Conservation (phyloP, 2,797 vertebrate genomes). For the Pempheris klunzingeri region DNA sequence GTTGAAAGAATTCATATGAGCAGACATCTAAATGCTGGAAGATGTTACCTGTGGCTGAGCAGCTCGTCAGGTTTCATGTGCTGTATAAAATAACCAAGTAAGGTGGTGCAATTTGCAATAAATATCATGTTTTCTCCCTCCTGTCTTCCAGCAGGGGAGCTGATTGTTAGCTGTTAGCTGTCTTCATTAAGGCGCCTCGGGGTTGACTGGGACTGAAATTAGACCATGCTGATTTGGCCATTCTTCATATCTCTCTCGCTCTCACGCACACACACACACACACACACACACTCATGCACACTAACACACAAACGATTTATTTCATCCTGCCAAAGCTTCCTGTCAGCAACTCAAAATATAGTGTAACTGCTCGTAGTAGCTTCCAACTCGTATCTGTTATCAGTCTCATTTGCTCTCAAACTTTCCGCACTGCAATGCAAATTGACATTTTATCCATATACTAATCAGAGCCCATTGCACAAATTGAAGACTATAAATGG, state of each 20-base stretch:
- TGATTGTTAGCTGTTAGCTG: slow-evolving; percentile 55
- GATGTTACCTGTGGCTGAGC: slow-evolving; percentile 13
- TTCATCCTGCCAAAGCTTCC: slow-evolving; percentile 51
- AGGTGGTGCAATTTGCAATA: slow-evolving; percentile 28
- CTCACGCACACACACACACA: background rate
- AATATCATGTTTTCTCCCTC: slow-evolving; percentile 27
- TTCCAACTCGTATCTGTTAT: slow-evolving; percentile 47
- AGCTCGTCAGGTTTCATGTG: slow-evolving; percentile 21
- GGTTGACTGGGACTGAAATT: slow-evolving; percentile 54
- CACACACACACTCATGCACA: background rate
- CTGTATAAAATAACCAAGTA: slow-evolving; percentile 25
- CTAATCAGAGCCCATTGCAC: slow-evolving; percentile 31
- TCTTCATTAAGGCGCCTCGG: slow-evolving; percentile 50
- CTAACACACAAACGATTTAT: slow-evolving; percentile 29
- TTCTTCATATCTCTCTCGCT: slow-evolving; percentile 33
- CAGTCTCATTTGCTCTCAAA: slow-evolving; percentile 20
- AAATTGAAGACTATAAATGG: slow-evolving; percentile 14
- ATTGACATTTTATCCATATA: slow-evolving; percentile 41
- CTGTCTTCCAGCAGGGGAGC: slow-evolving; percentile 35
- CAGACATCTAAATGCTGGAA: slow-evolving; percentile 12
- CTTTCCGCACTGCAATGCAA: slow-evolving; percentile 6
- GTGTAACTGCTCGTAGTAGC: slow-evolving; percentile 27
- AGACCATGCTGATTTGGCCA: slow-evolving; percentile 54
- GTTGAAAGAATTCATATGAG: slow-evolving; percentile 7
- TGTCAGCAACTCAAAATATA: slow-evolving; percentile 59